Evolutionary conservation across 2,797 vertebrate species (phyloP), one percentile per base, ranked within the genome.

Genomic region (Macropodus opercularis): DNA sequence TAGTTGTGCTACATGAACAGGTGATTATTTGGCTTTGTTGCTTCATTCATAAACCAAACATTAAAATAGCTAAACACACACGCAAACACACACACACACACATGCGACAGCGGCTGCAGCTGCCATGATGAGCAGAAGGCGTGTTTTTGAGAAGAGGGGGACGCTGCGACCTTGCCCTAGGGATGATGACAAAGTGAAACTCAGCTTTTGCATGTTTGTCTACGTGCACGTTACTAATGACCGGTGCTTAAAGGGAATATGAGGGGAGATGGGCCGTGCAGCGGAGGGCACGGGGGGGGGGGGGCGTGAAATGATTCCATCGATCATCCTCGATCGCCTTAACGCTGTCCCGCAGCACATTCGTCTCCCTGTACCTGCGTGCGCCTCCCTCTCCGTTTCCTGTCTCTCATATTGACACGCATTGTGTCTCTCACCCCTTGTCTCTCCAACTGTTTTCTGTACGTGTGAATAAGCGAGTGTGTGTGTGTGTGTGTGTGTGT

Each of bases 271-370:
- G 81, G 85, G 58, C 81, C 67, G 24, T 85, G 80, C 64, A 79
- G 77, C 61, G 29, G 85, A 76, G 65, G 70, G 17, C 1, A 64
- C 56, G 61, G 72, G 66, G 83, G 72, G 68, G 58, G 61, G 72
- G 66, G 83, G 72, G 68, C 71, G 49, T 36, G 73, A 81, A 87
- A 85, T 83, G 59, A 85, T 77, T 77, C 78, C 80, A 88, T 90
- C 74, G 63, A 88, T 91, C 87, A 88, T 76, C 42, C 73, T 44
- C 47, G 81, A 89, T 87, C 83, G 89, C 85, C 79, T 81, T 72
- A 80, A 84, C 77, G 75, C 73, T 59, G 64, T 74, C 65, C 41
- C 78, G n/a, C 54, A 15, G 32, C 73, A 61, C 81, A 78, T 79
- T 74, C 72, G 64, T 81, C 67, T 72, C 44, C 13, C 35, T 29